phyloP scores from a whole-genome alignment of 2,113 vertebrate species.

The Herpetotheres cachinnans region DNA sequence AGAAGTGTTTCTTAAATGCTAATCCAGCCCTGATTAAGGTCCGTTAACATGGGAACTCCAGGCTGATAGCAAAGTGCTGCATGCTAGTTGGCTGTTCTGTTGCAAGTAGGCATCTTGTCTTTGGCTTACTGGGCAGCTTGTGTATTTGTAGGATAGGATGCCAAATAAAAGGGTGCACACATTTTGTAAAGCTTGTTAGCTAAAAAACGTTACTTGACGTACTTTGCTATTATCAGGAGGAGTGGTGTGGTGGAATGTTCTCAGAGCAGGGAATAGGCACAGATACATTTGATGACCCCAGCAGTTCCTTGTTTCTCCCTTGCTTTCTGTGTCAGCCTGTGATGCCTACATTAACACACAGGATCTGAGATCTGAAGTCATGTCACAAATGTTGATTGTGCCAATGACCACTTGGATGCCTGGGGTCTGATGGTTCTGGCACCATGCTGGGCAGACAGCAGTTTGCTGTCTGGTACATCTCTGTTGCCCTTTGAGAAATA shows the following conservation, averaged over 20 bases:
- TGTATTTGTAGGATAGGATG: background rate
- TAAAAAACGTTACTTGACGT: background rate
- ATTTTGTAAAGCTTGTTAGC: background rate
- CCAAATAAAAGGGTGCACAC: background rate
- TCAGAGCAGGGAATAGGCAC: background rate
- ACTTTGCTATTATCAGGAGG: background rate
- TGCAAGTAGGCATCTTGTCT: background rate
- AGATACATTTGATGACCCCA: background rate
- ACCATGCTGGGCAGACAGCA: background rate
- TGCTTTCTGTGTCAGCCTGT: background rate
- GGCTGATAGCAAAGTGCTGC: background rate
- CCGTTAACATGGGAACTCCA: background rate
- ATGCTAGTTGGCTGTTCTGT: background rate
- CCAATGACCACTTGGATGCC: rapidly evolving
- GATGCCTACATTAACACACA: rapidly evolving
- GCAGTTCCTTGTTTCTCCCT: background rate
- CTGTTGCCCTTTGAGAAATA: background rate
- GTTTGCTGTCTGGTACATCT: background rate
- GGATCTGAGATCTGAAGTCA: background rate
- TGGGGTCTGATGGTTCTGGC: background rate
- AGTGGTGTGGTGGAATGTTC: background rate
- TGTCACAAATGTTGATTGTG: background rate
- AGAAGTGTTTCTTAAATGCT: background rate
- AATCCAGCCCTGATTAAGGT: background rate
- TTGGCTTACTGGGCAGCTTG: background rate